A percentile compares a stretch with the other conserved stretches of the same genome.
phyloP scores from a whole-genome alignment of 1,140 invertebrate genomes.

The Drosophila kohkoa region DNA sequence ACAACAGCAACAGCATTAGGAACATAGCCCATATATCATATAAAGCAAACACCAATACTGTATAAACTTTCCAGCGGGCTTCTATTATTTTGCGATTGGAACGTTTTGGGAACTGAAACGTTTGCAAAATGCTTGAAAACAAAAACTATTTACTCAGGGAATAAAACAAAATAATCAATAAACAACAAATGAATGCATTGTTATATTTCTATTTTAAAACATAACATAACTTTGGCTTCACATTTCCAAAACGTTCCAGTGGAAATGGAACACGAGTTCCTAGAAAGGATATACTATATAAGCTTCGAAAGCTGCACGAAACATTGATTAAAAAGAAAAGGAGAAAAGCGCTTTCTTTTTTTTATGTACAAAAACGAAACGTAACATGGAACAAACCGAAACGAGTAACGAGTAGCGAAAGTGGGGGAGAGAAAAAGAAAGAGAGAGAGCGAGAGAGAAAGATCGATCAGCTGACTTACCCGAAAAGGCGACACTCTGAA shows the following conservation, averaged over 20 bases:
- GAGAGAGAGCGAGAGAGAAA: background rate
- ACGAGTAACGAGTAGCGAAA: background rate
- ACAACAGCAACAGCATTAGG: conserved; percentile 30
- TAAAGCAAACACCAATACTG: conserved; percentile 10
- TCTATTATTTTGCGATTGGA: background rate
- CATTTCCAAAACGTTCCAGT: conserved; percentile 2
- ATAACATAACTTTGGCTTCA: background rate
- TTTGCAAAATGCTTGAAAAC: too few relatives aligned
- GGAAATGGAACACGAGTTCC: background rate
- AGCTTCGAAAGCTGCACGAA: background rate
- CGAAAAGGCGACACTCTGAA: conserved; percentile 97
- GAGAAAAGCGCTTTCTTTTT: background rate
- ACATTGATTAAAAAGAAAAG: background rate
- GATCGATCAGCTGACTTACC: conserved; percentile 89
- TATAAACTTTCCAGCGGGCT: conserved; percentile 16
- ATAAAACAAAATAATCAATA: background rate
- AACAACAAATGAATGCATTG: background rate
- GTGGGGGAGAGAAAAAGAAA: background rate
- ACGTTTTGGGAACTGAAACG: background rate
- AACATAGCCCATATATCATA: background rate
- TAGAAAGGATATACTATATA: conserved; percentile 29
- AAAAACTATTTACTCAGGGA: background rate
- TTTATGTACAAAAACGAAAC: background rate
- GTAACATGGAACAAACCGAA: conserved; percentile 8
- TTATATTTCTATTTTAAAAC: too few relatives aligned